Base-by-base conservation (phyloP, 2,113 vertebrate species). In the Lophius piscatorius region DNA sequence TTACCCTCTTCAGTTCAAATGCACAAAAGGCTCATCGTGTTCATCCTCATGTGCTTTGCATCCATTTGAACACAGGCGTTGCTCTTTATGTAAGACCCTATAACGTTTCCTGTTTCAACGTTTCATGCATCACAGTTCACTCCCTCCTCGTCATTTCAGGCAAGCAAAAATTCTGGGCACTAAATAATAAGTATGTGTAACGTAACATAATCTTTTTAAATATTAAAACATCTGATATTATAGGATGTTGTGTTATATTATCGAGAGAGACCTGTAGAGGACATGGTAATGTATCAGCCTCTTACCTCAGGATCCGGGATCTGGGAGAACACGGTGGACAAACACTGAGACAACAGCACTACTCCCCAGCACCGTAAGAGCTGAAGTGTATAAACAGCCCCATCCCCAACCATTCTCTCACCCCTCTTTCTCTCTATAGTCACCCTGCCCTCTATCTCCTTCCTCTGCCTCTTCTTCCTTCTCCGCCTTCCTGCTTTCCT, bases 291-390 rank as follows among this genome's bases (percentile, higher is more conserved):
- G 41, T 26, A 46, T 70, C 22, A 35, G 54, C 29, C 20, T 81
- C 92, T 91, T 92, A 93, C 92, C 92, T 91, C 91, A 14, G 92
- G 92, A 58, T 93, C 92, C 18, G 89, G 90, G 66, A 91, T 46
- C 83, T 93, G 92, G 26, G 91, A 90, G 40, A 86, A 70, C 2
- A 84, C 89, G 9, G 72, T 70, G 65, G 89, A 88, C 66, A 86
- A 62, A 41, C 87, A 89, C 46, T 91, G 86, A 45, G 88, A 88
- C 70, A 92, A 79, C 67, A 93, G 65, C 44, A 87, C 78, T 10
- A 82, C 67, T 56, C 82, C 84, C 42, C 74, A 86, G 60, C 85
- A 86, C 69, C 49, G 76, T 6, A 82, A 56, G 11, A 82, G 82
- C 49, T 78, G 73, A 51, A 80, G 74, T 54, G 60, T 72, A 52